These are phyloP conservation scores for Microcebus griseorufus DNA, from an alignment of 2,113 vertebrate species.

Conservation along the genomic window DNA sequence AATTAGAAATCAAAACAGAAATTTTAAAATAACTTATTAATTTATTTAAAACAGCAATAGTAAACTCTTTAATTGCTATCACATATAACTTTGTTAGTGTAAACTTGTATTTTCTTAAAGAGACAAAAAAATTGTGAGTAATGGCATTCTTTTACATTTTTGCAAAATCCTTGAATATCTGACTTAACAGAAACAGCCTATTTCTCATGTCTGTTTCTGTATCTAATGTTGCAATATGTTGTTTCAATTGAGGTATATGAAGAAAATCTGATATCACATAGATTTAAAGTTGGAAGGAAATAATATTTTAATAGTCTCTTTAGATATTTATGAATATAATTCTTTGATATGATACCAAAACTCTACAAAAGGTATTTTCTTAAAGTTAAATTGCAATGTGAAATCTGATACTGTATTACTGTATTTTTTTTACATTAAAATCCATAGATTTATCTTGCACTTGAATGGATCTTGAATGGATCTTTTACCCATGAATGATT, in stretches of 20 bases:
- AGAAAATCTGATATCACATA: neutral
- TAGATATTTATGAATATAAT: neutral
- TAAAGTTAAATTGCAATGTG: neutral
- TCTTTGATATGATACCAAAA: neutral
- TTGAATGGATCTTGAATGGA: neutral
- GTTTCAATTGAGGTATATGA: neutral
- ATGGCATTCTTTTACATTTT: neutral
- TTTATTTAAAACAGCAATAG: neutral
- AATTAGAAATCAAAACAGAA: neutral
- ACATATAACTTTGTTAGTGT: neutral
- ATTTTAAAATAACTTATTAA: neutral
- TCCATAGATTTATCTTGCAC: neutral
- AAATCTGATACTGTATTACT: neutral
- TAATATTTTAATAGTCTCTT: neutral
- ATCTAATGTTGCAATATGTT: neutral
- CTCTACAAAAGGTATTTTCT: neutral
- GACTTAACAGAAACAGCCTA: neutral
- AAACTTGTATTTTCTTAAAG: neutral
- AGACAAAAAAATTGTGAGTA: neutral
- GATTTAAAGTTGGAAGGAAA: neutral
- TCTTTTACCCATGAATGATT: neutral
- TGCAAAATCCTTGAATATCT: neutral
- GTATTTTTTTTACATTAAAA: conserved; percentile 14
- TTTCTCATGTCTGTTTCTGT: neutral
- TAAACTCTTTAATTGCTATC: neutral